Evolutionary conservation across 2,113 vertebrate genomes (phyloP).

Genomic region (Morphnarchus princeps): DNA sequence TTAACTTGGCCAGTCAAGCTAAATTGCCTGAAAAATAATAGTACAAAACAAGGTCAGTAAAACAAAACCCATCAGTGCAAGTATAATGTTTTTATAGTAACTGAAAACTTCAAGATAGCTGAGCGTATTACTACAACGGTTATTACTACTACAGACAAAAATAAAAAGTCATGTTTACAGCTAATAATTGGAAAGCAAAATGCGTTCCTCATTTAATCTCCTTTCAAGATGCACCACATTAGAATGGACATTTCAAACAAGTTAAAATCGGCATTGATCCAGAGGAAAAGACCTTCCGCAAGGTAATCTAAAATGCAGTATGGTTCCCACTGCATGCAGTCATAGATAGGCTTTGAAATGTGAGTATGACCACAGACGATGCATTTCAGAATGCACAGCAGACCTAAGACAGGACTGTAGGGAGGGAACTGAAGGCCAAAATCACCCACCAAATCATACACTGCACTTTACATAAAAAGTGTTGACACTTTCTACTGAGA

Average conservation of each 20-base stretch:
- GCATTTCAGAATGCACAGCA: background rate
- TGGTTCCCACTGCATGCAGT: background rate
- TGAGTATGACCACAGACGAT: background rate
- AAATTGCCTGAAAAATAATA: background rate
- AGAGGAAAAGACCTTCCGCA: background rate
- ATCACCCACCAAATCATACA: background rate
- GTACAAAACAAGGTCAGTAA: background rate
- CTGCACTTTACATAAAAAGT: background rate
- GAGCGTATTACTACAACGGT: background rate
- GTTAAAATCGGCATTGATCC: constrained; percentile 16
- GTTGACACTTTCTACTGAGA: background rate
- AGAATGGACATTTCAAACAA: constrained; percentile 42
- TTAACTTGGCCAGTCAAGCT: background rate
- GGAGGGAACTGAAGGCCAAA: background rate
- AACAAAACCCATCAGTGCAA: constrained; percentile 11
- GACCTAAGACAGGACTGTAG: background rate
- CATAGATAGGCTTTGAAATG: background rate
- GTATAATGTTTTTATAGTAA: background rate
- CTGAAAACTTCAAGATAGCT: constrained; percentile 38
- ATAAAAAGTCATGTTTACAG: background rate
- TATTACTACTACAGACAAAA: background rate
- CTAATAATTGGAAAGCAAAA: constrained; percentile 54
- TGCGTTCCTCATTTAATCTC: constrained; percentile 25
- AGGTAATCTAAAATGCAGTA: background rate
- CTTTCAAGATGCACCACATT: constrained; percentile 43